Evolutionary conservation across 2,113 vertebrate species (phyloP).

Genomic region (Pica pica): DNA sequence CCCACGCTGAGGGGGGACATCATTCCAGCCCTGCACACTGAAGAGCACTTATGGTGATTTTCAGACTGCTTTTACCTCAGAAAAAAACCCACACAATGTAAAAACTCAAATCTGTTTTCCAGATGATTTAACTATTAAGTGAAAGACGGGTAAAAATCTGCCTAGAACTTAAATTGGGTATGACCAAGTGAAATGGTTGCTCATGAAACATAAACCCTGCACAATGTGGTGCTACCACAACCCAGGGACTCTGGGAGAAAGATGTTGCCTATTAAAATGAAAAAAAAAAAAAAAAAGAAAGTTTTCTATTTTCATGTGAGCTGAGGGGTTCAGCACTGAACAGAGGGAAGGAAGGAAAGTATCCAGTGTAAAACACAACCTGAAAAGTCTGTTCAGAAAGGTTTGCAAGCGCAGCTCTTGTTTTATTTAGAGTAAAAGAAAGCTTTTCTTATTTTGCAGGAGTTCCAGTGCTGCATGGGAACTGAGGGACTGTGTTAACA

Average conservation of each 20-base stretch:
- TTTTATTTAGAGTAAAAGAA: not conserved
- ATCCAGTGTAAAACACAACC: not conserved
- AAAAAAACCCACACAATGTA: not conserved
- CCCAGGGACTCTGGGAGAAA: not conserved
- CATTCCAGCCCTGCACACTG: not conserved
- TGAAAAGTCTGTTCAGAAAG: not conserved
- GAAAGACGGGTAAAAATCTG: not conserved
- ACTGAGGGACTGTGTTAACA: not conserved
- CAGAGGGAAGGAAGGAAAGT: not conserved
- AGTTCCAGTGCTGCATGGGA: not conserved
- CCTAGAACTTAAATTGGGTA: not conserved
- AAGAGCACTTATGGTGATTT: not conserved
- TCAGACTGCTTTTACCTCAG: not conserved
- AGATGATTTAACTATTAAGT: not conserved
- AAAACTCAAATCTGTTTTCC: not conserved
- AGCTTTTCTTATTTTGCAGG: not conserved
- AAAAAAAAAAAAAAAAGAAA: not conserved
- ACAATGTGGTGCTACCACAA: not conserved
- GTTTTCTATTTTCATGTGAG: not conserved
- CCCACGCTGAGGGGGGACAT: not conserved
- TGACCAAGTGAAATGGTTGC: not conserved
- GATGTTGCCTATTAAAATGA: not conserved
- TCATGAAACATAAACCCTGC: not conserved
- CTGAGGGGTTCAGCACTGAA: not conserved
- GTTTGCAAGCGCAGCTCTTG: accelerated